Conservation (phyloP, 2,888 invertebrate species). For the Athalia cordata region DNA sequence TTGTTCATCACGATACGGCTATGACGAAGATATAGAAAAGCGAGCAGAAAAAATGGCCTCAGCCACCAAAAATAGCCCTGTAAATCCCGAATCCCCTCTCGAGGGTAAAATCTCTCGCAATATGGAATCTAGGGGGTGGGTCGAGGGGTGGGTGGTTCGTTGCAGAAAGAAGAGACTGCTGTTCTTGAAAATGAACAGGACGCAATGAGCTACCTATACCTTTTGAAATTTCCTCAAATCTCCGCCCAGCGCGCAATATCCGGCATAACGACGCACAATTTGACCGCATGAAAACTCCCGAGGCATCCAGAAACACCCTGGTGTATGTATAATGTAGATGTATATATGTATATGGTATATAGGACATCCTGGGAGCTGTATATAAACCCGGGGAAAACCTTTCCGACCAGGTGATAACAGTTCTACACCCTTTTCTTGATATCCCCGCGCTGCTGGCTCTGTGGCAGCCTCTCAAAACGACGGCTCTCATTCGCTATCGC, state of each 20-base stretch:
- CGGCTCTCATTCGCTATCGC: conserved; percentile 42
- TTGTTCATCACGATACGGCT: too few relatives aligned
- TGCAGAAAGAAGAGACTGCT: not conserved
- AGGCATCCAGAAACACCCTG: not conserved
- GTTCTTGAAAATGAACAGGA: not conserved
- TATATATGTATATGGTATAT: too few relatives aligned
- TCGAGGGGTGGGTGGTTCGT: too few relatives aligned
- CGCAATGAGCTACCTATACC: not conserved
- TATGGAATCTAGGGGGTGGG: too few relatives aligned
- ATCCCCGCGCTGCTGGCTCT: not conserved
- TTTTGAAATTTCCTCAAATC: conserved; percentile 21
- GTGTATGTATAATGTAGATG: too few relatives aligned
- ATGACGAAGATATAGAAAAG: too few relatives aligned
- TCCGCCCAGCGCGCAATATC: conserved; percentile 19
- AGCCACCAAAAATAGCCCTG: too few relatives aligned
- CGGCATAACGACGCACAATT: conserved; percentile 21
- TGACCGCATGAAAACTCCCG: conserved; percentile 26
- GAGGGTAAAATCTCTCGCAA: too few relatives aligned
- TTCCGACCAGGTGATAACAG: conserved; percentile 36
- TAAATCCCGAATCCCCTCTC: too few relatives aligned
- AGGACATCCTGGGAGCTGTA: too few relatives aligned
- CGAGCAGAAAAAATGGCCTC: too few relatives aligned
- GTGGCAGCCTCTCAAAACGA: conserved; percentile 31
- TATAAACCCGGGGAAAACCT: not conserved
- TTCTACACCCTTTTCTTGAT: conserved; percentile 20